Base-by-base conservation (phyloP, 2,888 invertebrate species). In the Papilio demoleus region DNA sequence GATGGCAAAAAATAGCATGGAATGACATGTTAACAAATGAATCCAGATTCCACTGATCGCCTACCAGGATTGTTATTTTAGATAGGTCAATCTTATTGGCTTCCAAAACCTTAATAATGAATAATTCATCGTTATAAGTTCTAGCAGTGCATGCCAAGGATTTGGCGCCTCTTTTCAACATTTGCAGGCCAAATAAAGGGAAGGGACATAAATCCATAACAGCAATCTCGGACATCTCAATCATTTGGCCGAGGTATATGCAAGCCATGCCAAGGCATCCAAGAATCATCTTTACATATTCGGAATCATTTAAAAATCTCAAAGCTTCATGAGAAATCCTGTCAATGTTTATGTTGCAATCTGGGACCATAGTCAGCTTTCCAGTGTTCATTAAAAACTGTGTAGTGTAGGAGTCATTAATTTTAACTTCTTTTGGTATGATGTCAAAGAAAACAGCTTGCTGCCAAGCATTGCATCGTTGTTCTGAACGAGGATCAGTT, bases 401-500 rank as follows among this genome's bases (percentile, higher is more conserved):
- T 66, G 88, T 70, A 70, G 81, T 76, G 65, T 92, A 70, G 24
- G 75, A 76, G 47, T 88, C 81, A 73, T 87, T 81, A 70, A 83
- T 71, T 63, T 79, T 71, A 1, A 87, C 80, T 64, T 67, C 60
- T 70, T 71, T 81, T 36, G 94, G 92, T 73, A 91, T 78, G 62
- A 88, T 85, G 70, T 94, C 86, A 83, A 94, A 95, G 81, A 95
- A 96, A 45, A 97, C 89, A 8, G 96, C 96, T 80, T 96, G 96
- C 79, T 97, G 96, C 97, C 97, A 97, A 76, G 96, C 96, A 71
- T 93, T 89, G 4, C 92, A 88, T 72, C 88, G 83, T 2, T 83
- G 77, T 6, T 84, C 82, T 34, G 88, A 85, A 67, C 81, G 87
- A 2, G 96, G 95, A 72, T 94, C 92, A 9, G 95, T 95, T 62